phyloP scores from a whole-genome alignment of 2,888 invertebrate species.

The Tetragonula carbonaria region DNA sequence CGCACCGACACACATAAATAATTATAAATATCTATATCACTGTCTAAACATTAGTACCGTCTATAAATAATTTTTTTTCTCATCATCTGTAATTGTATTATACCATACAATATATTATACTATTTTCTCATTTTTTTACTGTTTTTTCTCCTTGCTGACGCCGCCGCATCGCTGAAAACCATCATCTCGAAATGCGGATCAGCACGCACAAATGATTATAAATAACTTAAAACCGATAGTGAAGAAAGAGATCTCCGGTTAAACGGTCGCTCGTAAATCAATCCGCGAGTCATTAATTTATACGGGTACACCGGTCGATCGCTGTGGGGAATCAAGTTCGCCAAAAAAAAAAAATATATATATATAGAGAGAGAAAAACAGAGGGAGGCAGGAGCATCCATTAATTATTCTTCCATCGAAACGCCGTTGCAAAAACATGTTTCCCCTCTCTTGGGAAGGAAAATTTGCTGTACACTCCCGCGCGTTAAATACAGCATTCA shows the following conservation, averaged over 20 bases:
- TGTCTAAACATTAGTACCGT: too few species aligned
- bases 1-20: constrained; percentile 51
- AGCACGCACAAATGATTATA: constrained; percentile 58
- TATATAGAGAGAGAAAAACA: background rate
- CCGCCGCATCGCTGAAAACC: constrained; percentile 19
- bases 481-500: constrained; percentile 1
- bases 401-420: constrained; percentile 45
- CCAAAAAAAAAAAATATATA: constrained; percentile 12
- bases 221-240: constrained; percentile 63
- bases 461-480: background rate
- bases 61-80: too few species aligned
- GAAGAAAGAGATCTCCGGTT: constrained; percentile 36
- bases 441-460: background rate
- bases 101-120: too few species aligned
- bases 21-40: constrained; percentile 51
- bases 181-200: constrained; percentile 41
- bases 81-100: too few species aligned
- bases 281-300: constrained; percentile 64
- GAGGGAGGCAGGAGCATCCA: background rate
- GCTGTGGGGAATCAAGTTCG: constrained; percentile 21
- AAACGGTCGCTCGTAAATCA: constrained; percentile 65
- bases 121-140: too few species aligned
- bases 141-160: too few species aligned
- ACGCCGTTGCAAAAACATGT: background rate
- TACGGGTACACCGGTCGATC: constrained; percentile 51